These are phyloP conservation scores for Irena cyanogastra DNA, from an alignment of 2,113 vertebrate genomes.

Conservation along the genomic window DNA sequence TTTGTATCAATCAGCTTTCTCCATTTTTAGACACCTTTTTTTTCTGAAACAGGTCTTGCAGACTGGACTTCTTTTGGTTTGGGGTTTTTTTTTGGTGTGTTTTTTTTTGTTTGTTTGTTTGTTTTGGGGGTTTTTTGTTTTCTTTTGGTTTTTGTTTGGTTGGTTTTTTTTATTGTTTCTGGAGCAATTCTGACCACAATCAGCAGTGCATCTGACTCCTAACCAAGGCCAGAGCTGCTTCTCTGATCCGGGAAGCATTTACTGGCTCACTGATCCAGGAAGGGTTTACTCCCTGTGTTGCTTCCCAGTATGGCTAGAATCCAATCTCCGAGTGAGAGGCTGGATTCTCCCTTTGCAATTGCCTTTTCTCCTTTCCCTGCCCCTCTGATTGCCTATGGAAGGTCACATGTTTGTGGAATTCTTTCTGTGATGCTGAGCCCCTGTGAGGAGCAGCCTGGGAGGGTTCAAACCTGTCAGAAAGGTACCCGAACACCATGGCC, in stretches of 20 bases:
- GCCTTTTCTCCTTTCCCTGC: not conserved
- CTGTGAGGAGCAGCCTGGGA: not conserved
- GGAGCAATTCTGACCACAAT: not conserved
- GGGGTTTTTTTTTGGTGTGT: too few relatives aligned
- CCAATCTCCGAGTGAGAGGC: not conserved
- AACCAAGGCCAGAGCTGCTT: not conserved
- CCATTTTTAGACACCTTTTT: not conserved
- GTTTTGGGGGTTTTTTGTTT: not conserved
- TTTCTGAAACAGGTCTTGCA: not conserved
- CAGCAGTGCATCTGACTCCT: not conserved
- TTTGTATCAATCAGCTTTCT: not conserved
- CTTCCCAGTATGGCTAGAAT: not conserved
- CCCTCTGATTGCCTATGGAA: not conserved
- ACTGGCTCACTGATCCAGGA: not conserved
- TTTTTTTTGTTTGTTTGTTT: not conserved
- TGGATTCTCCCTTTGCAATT: not conserved
- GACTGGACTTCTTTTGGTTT: not conserved
- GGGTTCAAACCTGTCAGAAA: constrained; percentile 81
- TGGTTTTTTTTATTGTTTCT: not conserved
- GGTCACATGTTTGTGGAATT: not conserved
- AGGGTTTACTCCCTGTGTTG: not conserved
- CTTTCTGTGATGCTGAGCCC: not conserved
- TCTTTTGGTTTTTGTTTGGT: not conserved
- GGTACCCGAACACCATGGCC: constrained; percentile 78
- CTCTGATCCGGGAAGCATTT: not conserved